Evolutionary conservation across 2,888 invertebrate genomes (phyloP), one percentile per base, ranked within the genome.

Genomic region (Hirudinaria manillensis): DNA sequence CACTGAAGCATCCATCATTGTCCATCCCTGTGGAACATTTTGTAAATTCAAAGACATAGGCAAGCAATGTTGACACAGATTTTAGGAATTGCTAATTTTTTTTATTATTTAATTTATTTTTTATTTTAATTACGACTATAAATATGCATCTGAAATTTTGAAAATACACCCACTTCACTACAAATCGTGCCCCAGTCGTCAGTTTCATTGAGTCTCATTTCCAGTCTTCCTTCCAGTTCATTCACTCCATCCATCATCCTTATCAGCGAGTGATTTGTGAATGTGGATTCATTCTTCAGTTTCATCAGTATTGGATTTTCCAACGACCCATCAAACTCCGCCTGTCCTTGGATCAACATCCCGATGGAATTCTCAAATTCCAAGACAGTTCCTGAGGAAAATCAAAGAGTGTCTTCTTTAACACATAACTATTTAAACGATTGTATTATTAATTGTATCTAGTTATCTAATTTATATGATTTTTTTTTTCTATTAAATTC

Each of bases 151-250:
- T 10, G 10, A 36, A 36, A 6, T 3, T 45, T 45, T 45, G 45
- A 16, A 45, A 45, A 1, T n/a, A 29, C 45, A 45, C 45, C 32
- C 78, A 84, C 85, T 81, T 83, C 93, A 86, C 93, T 93, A 84
- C 99, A 99, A 0, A 99, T 93, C 0, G 97, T 96, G 56, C 98
- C 98, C 98, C 98, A 98, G 83, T 90, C 90, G 0, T 91, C 91
- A 83, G 90, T 90, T 0, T 91, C 91, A 77, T 92, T 90, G 16
- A 95, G 87, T 81, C 90, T 89, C 0, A 97, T 89, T 87, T 90
- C 87, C 36, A 87, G 80, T 24, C 96, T 88, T 0, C 99, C 99
- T 87, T 96, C 95, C 77, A 90, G 89, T 73, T 89, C 89, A 2
- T 55, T 91, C 90, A 78, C 89, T 0, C 94, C 94, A 29, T 93